A percentile compares a stretch with the other conserved stretches of the same genome.
phyloP scores from a whole-genome alignment of 2,888 invertebrate species.

The Ichneumoninae sp. region DNA sequence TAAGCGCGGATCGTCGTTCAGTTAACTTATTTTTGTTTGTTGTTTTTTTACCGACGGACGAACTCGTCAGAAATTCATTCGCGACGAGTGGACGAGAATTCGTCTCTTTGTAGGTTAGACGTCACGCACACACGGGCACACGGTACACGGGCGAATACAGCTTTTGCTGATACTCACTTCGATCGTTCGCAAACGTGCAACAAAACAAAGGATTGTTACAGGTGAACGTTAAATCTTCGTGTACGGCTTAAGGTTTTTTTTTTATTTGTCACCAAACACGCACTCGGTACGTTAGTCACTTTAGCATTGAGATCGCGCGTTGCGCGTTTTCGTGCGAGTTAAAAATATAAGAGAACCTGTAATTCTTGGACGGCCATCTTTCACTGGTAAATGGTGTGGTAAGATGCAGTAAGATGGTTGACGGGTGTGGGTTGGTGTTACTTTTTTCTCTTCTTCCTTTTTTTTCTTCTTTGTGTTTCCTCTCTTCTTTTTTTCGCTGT shows the following conservation, averaged over 20 bases:
- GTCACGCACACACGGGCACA: conserved; percentile 70
- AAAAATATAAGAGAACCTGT: conserved; percentile 76
- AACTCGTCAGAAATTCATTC: conserved; percentile 51
- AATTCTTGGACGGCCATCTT: conserved; percentile 77
- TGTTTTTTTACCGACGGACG: background rate
- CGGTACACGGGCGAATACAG: background rate
- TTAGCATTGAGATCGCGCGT: conserved; percentile 60
- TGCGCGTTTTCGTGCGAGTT: conserved; percentile 60
- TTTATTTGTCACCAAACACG: conserved; percentile 22
- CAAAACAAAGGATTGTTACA: conserved; percentile 21
- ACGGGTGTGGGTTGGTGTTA: conserved; percentile 63
- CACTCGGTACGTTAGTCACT: conserved; percentile 55
- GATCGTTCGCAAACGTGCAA: background rate
- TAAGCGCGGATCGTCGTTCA: background rate
- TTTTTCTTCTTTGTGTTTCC: conserved; percentile 34
- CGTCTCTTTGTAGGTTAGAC: conserved; percentile 74
- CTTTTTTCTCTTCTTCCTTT: conserved; percentile 32
- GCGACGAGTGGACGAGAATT: conserved; percentile 43
- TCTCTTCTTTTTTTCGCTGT: conserved; percentile 11
- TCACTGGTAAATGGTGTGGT: conserved; percentile 69
- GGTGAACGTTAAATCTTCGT: conserved; percentile 31
- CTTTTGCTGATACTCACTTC: background rate
- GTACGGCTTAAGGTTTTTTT: conserved; percentile 15
- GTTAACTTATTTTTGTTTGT: background rate
- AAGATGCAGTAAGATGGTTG: conserved; percentile 76